Evolutionary conservation across 2,888 invertebrate species (phyloP), one percentile per base, ranked within the genome.

Genomic region (Eubasilissa splendida): DNA sequence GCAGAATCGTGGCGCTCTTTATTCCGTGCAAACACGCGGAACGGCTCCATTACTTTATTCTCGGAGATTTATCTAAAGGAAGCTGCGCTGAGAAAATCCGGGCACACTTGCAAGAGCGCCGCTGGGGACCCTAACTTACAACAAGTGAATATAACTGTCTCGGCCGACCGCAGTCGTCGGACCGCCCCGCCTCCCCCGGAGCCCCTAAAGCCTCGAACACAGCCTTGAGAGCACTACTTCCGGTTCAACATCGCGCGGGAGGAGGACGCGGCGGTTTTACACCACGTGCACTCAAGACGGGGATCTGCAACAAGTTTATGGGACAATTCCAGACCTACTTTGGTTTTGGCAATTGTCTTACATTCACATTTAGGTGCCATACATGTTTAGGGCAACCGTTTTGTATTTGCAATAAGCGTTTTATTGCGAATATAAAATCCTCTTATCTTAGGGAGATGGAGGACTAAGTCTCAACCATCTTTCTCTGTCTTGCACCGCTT

Each of bases 251-350:
- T 50, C 68, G 50, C 68, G 50, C 71, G 14, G n/a, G 66, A 14
- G 14, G 52, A 42, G 50, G 7, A 33, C 22, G 4, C 10, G 54
- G 53, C 4, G 53, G 22, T 12, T 22, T 11, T n/a, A 11, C 22
- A 10, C 54, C 71, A 68, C 68, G 68, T 22, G 54, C 71, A 53
- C 71, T 71, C 71, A 14, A 71, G 71, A 54, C 71, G 54, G 14
- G 54, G 71, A 5, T n/a, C 71, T 71, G 71, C 71, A 71, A 71
- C 71, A 71, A 71, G 71, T 71, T 71, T 71, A 71, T 71, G 71
- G 54, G 31, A 11, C 54, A 10, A 53, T 53, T 54, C 53, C 71
- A 71, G 71, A 22, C 31, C 11, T 10, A 22, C 71, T 71, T 70
- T 71, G 54, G 22, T 7, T 71, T 71, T 22, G 71, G 71, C 71